Evolutionary conservation across 2,113 vertebrate genomes (phyloP).

Genomic region (Tachuris rubrigastra): DNA sequence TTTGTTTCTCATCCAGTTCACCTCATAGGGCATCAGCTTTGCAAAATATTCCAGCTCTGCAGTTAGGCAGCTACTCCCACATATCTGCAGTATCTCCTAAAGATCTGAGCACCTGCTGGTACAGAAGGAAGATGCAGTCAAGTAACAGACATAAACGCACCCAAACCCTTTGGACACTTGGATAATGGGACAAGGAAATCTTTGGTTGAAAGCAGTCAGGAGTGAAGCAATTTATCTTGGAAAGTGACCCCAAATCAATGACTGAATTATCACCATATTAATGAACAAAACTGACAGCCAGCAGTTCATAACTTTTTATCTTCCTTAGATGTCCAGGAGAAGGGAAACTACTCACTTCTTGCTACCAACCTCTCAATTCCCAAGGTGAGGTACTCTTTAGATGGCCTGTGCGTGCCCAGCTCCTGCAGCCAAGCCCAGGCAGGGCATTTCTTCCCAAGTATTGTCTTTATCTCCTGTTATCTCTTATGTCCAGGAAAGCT

Average conservation of each 20-base stretch:
- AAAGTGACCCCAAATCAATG: neutral
- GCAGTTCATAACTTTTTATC: neutral
- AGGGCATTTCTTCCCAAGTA: neutral
- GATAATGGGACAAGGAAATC: neutral
- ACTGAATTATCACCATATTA: neutral
- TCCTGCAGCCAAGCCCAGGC: neutral
- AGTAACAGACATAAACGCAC: rapidly evolving
- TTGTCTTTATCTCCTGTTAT: conserved; percentile 42
- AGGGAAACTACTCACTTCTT: neutral
- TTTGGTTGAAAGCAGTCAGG: neutral
- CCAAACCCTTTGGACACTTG: neutral
- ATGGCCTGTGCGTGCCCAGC: neutral
- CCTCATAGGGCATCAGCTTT: neutral
- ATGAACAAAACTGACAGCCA: neutral
- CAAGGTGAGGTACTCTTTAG: neutral
- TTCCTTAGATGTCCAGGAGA: neutral
- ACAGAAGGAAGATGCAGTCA: rapidly evolving
- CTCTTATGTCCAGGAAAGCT: neutral
- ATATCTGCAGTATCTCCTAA: neutral
- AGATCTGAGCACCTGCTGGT: neutral
- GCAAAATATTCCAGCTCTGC: neutral
- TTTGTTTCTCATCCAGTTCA: neutral
- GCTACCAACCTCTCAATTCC: neutral
- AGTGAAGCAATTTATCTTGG: neutral
- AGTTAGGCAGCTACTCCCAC: neutral